Evolutionary conservation across 2,888 invertebrate genomes (phyloP).

Genomic region (Phyllotreta cruciferae): DNA sequence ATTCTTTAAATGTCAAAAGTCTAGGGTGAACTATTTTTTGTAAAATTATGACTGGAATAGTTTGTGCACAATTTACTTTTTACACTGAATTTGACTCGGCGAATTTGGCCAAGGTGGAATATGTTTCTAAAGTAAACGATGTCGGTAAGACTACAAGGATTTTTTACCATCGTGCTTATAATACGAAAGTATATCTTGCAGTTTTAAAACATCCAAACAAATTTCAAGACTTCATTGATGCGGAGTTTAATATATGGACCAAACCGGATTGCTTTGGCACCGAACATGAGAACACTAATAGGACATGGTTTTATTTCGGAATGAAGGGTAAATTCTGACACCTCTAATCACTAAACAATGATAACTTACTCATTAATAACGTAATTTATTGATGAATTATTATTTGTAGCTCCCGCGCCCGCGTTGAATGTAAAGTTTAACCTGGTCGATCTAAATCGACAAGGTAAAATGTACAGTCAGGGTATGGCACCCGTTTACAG

Average conservation of each 20-base stretch:
- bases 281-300: constrained; percentile 85
- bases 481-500: constrained; percentile 87
- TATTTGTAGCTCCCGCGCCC: constrained; percentile 52
- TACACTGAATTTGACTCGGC: constrained; percentile 91
- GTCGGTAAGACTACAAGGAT: constrained; percentile 56
- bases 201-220: constrained; percentile 40
- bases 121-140: constrained; percentile 63
- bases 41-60: constrained; percentile 60
- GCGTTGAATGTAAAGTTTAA: constrained; percentile 76
- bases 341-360: background rate
- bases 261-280: constrained; percentile 88
- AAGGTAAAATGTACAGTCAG: constrained; percentile 89
- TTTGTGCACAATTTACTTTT: constrained; percentile 80
- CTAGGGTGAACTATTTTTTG: constrained; percentile 17
- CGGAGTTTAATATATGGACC: constrained; percentile 91
- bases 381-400: constrained; percentile 4
- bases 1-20: constrained; percentile 34
- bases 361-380: too few relatives aligned
- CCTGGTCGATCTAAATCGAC: constrained; percentile 86
- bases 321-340: constrained; percentile 62
- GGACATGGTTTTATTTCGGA: constrained; percentile 94
- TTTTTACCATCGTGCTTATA: background rate
- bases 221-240: constrained; percentile 67
- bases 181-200: constrained; percentile 11
- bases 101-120: constrained; percentile 83